These are phyloP conservation scores for Dermochelys coriacea DNA, from an alignment of 2,797 vertebrate genomes.

Conservation along the genomic window DNA sequence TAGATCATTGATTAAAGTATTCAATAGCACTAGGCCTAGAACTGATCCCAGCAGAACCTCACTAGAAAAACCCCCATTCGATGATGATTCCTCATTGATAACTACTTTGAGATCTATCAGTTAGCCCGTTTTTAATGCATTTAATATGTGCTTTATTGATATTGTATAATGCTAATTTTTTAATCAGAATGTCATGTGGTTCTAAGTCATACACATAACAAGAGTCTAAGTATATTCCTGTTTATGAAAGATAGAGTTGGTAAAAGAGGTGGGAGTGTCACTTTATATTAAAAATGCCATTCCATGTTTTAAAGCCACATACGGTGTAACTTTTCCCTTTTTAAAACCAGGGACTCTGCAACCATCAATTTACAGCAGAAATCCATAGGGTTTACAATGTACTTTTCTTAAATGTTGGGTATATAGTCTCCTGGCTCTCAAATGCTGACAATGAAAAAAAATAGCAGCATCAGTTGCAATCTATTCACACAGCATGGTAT, in stretches of 20 bases:
- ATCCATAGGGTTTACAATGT: slow-evolving; percentile 26
- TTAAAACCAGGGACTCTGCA: background rate
- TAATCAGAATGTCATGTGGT: background rate
- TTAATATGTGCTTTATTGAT: background rate
- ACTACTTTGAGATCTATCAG: background rate
- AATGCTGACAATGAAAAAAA: slow-evolving; percentile 65
- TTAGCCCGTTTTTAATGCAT: background rate
- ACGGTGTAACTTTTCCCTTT: slow-evolving; percentile 43
- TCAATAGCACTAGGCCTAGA: too few relatives aligned
- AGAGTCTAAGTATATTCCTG: background rate
- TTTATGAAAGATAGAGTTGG: too few relatives aligned
- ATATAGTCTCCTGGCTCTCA: slow-evolving; percentile 35
- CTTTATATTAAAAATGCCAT: background rate
- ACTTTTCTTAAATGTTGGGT: slow-evolving; percentile 46
- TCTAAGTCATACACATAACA: background rate
- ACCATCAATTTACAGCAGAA: slow-evolving; percentile 23
- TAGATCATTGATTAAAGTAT: too few relatives aligned
- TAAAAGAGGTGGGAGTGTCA: background rate
- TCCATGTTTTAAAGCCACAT: background rate
- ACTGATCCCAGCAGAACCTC: background rate
- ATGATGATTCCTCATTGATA: background rate
- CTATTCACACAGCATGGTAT: slow-evolving; percentile 57
- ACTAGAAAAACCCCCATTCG: background rate
- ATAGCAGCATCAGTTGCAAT: slow-evolving; percentile 70
- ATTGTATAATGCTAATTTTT: background rate